Evolutionary conservation across 92 coral and sea anemone species (phyloP).

Genomic region (Galaxea fascicularis): DNA sequence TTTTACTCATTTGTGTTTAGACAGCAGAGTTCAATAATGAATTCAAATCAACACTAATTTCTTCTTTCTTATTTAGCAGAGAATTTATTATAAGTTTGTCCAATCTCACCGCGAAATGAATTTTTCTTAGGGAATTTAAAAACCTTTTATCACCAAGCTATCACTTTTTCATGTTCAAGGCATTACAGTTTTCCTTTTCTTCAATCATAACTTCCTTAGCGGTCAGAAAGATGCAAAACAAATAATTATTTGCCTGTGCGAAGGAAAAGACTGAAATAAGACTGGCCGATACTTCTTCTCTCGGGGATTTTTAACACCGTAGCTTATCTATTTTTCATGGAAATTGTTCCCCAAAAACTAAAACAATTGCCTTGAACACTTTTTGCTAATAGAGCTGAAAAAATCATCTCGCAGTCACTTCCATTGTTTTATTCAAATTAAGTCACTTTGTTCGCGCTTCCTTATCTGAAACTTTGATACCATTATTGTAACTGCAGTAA

Average conservation of each 20-base stretch:
- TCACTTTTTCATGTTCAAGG: not conserved
- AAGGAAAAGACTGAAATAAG: not conserved
- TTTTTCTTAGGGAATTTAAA: not conserved
- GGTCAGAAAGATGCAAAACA: not conserved
- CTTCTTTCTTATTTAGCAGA: not conserved
- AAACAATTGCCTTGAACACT: slow-evolving; percentile 9
- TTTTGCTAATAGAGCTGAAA: slow-evolving; percentile 25
- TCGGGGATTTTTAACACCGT: not conserved
- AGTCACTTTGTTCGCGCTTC: slow-evolving; percentile 40
- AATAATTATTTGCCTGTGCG: not conserved
- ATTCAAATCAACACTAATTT: not conserved
- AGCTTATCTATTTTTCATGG: not conserved
- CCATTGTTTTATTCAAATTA: slow-evolving; percentile 32
- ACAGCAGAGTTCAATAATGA: not conserved
- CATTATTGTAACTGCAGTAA: slow-evolving; percentile 34
- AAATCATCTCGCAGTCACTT: slow-evolving; percentile 11
- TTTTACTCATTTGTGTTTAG: not conserved
- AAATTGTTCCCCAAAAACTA: slow-evolving; percentile 16
- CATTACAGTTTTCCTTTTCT: not conserved
- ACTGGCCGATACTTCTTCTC: not conserved
- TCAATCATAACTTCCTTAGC: not conserved
- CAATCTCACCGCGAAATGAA: not conserved
- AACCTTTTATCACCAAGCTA: not conserved
- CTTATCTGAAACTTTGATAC: slow-evolving; percentile 17
- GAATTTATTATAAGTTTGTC: not conserved